Conservation (phyloP, 2,797 vertebrate species). For the Peromyscus attwateri region DNA sequence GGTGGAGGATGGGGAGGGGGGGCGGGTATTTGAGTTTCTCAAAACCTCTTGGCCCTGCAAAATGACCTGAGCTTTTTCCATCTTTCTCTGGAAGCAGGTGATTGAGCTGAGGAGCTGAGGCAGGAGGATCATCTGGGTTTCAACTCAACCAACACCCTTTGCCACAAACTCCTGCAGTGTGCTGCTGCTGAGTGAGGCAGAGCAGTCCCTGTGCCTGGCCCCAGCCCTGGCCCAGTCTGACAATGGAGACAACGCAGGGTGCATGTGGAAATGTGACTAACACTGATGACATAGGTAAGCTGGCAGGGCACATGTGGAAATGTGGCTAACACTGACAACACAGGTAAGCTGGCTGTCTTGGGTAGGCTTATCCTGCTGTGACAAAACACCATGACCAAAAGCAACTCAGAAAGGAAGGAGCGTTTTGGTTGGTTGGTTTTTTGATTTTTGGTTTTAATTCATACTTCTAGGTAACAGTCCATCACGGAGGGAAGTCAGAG, state of each 20-base stretch:
- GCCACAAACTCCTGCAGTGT: background rate
- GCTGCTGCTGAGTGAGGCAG: background rate
- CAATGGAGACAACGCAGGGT: background rate
- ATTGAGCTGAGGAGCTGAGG: background rate
- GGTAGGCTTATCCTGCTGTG: background rate
- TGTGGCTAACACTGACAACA: no score
- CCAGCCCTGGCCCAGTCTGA: background rate
- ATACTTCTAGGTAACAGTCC: background rate
- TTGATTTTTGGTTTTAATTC: background rate
- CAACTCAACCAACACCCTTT: background rate
- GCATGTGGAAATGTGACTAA: background rate
- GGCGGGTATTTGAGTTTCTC: slow-evolving; percentile 75
- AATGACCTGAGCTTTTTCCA: slow-evolving; percentile 22
- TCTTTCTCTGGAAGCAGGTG: background rate
- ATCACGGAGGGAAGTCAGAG: background rate
- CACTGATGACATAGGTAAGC: background rate
- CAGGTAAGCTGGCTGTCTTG: background rate
- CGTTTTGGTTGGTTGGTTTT: background rate
- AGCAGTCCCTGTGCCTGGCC: background rate
- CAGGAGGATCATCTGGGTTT: slow-evolving; percentile 41
- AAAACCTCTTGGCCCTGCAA: slow-evolving; percentile 80
- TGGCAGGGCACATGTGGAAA: no score
- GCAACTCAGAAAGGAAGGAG: background rate
- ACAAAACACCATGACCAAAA: background rate
- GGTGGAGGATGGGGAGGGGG: slow-evolving; percentile 39